Conservation (phyloP, 64 coral and sea anemone species). For the Actinia equina region DNA sequence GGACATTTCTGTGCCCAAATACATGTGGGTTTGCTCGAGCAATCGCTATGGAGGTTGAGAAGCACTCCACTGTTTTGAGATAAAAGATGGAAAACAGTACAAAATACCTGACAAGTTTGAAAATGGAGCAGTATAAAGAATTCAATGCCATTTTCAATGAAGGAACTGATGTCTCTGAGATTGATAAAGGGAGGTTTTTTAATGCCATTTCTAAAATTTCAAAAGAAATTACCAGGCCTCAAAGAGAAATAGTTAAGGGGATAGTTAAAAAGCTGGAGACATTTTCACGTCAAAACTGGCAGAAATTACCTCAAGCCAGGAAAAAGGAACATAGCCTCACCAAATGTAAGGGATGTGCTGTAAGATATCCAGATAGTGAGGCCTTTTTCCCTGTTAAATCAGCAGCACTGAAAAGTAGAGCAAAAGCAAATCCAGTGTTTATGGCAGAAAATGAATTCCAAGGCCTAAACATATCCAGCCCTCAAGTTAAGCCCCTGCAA, state of each 20-base stretch:
- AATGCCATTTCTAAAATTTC: slow-evolving; percentile 37
- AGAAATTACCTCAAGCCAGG: too few species aligned
- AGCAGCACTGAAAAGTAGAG: slow-evolving; percentile 22
- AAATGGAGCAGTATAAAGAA: slow-evolving; percentile 28
- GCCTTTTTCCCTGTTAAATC: slow-evolving; percentile 43
- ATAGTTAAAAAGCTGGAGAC: slow-evolving; percentile 40
- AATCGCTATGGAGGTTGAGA: slow-evolving; percentile 9
- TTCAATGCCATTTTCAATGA: slow-evolving; percentile 17
- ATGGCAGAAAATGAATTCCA: slow-evolving; percentile 13
- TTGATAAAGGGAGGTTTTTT: background rate
- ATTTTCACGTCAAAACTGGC: slow-evolving; percentile 42
- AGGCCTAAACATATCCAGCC: background rate
- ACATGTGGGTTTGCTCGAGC: slow-evolving; percentile 53
- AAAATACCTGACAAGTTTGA: slow-evolving; percentile 15
- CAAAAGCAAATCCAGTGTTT: slow-evolving; percentile 47
- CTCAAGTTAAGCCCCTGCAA: slow-evolving; percentile 21
- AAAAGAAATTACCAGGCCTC: slow-evolving; percentile 33
- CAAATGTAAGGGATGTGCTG: too few species aligned
- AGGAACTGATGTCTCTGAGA: background rate
- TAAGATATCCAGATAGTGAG: too few species aligned
- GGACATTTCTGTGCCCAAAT: slow-evolving; percentile 30
- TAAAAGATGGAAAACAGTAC: slow-evolving; percentile 9
- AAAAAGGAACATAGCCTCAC: too few species aligned
- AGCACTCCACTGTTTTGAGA: background rate
- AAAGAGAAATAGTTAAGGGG: slow-evolving; percentile 8